phyloP scores from a whole-genome alignment of 2,113 vertebrate species.

The Thymallus thymallus region DNA sequence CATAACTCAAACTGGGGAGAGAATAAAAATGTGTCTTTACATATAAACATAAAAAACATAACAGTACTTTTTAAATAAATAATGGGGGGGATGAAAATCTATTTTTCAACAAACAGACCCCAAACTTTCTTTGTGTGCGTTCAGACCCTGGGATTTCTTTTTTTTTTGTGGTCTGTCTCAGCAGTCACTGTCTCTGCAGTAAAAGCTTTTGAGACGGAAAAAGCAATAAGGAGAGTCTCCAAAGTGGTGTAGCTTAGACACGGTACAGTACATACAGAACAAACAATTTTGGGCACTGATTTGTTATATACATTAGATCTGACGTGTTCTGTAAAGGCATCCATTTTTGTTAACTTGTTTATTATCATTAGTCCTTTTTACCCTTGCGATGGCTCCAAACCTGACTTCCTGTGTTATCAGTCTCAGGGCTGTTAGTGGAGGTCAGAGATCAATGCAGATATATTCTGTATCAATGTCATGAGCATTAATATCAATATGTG shows the following conservation, averaged over 20 bases:
- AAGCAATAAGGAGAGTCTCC: conserved; percentile 59
- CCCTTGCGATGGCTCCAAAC: conserved; percentile 37
- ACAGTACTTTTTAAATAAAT: conserved; percentile 79
- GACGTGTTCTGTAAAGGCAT: conserved; percentile 83
- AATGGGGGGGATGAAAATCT: conserved; percentile 52
- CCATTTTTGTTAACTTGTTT: conserved; percentile 72
- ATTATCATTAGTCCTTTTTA: conserved; percentile 55
- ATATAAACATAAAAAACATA: conserved; percentile 77
- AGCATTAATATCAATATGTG: conserved; percentile 70
- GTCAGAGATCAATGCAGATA: conserved; percentile 62
- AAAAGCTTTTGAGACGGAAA: conserved; percentile 66
- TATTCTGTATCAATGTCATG: conserved; percentile 73
- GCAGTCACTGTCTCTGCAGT: conserved; percentile 53
- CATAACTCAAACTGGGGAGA: conserved; percentile 67
- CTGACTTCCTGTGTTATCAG: conserved; percentile 51
- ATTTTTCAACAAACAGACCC: conserved; percentile 57
- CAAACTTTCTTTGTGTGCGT: conserved; percentile 73
- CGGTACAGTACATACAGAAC: conserved; percentile 81
- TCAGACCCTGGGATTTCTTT: conserved; percentile 24
- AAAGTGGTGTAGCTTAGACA: conserved; percentile 77
- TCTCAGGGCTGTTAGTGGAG: conserved; percentile 58
- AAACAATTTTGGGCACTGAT: conserved; percentile 80
- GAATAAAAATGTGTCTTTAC: conserved; percentile 70
- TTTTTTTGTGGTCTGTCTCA: conserved; percentile 58
- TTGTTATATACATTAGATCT: conserved; percentile 81